Evolutionary conservation across 2,113 vertebrate genomes (phyloP).

Genomic region (Laticauda colubrina): DNA sequence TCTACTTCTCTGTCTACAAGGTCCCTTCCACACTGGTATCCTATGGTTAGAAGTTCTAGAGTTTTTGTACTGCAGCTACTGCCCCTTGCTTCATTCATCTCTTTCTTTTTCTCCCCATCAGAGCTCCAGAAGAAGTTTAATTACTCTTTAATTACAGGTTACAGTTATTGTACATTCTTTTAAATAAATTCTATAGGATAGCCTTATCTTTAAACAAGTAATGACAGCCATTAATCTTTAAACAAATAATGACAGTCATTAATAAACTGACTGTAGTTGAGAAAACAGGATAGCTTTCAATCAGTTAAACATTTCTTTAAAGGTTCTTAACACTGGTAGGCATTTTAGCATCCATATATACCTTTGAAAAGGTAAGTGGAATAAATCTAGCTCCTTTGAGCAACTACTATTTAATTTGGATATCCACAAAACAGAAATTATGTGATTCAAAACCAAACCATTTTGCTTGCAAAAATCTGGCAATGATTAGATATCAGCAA

Average conservation of each 20-base stretch:
- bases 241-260: neutral
- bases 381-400: no score
- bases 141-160: neutral
- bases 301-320: neutral
- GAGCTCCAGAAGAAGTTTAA: neutral
- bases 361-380: no score
- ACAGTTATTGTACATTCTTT: neutral
- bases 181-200: neutral
- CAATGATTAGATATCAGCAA: no score
- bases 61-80: no score
- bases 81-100: neutral
- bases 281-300: neutral
- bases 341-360: no score
- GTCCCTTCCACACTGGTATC: no score
- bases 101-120: neutral
- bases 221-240: neutral
- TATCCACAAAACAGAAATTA: no score
- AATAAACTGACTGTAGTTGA: neutral
- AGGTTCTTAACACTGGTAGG: no score
- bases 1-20: no score
- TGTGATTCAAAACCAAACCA: no score
- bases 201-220: neutral
- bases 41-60: neutral
- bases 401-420: no score
- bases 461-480: no score